Percentiles rank a stretch among this genome's conserved stretches.
Conservation (phyloP, 2,888 invertebrate species). For the Folsomia manolachei region DNA sequence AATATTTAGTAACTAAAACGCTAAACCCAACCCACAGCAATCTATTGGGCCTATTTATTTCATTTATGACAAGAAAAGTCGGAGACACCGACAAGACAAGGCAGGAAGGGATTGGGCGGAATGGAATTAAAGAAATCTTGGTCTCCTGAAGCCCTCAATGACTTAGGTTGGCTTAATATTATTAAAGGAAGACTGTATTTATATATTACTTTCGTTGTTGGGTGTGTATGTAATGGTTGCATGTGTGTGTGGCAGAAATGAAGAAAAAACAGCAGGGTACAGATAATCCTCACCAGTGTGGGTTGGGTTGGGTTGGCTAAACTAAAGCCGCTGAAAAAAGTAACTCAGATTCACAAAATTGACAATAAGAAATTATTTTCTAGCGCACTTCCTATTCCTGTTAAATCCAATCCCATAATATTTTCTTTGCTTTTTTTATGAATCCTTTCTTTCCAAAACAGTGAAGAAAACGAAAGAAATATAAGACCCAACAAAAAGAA, state of each 20-base stretch:
- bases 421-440: slow-evolving; percentile 20
- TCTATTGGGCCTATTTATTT: background rate
- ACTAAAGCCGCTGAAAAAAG: slow-evolving; percentile 13
- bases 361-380: slow-evolving; percentile 21
- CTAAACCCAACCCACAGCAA: slow-evolving; percentile 11
- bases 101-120: no score
- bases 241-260: background rate
- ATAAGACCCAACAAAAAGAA: slow-evolving; percentile 10
- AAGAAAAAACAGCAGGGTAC: slow-evolving; percentile 9
- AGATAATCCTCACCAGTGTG: slow-evolving; percentile 18
- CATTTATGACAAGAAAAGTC: background rate
- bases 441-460: background rate
- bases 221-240: background rate
- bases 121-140: background rate
- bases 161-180: background rate
- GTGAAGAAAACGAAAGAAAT: slow-evolving; percentile 1
- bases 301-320: slow-evolving; percentile 11
- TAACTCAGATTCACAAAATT: slow-evolving; percentile 7
- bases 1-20: no score
- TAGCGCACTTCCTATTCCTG: slow-evolving; percentile 12
- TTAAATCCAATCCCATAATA: slow-evolving; percentile 22
- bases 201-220: no score
- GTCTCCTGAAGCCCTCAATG: background rate
- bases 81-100: no score
- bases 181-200: background rate